These are phyloP conservation scores for Platyrinchus mystaceus DNA, from an alignment of 2,797 vertebrate genomes.

Conservation along the genomic window DNA sequence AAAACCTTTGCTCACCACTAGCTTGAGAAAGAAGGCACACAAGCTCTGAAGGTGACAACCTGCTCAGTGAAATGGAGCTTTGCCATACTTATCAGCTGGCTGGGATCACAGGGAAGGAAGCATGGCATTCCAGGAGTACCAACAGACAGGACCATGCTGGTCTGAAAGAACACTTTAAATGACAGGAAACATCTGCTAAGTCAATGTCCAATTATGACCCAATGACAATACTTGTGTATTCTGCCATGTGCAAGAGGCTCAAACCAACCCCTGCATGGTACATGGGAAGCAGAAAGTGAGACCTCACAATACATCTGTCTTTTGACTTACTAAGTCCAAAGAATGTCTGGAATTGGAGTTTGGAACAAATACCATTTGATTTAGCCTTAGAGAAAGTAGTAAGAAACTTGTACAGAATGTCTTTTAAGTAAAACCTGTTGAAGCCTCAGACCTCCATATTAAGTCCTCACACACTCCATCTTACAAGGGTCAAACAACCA, in stretches of 20 bases:
- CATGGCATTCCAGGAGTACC: background rate
- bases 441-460: background rate
- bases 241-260: background rate
- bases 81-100: background rate
- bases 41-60: background rate
- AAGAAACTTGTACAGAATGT: background rate
- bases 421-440: background rate
- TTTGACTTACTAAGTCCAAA: background rate
- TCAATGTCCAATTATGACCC: background rate
- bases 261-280: accelerated
- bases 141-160: accelerated
- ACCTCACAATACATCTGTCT: background rate
- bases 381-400: background rate
- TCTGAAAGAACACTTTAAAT: background rate
- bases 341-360: background rate
- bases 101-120: background rate
- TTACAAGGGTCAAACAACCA: background rate
- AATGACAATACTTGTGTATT: background rate
- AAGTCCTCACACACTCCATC: background rate
- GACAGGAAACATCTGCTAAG: background rate
- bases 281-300: background rate
- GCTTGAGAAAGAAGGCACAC: background rate
- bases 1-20: background rate
- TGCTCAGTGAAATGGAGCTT: background rate
- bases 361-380: background rate